A percentile compares a stretch with the other conserved stretches of the same genome.
These are phyloP conservation scores for Oxyura jamaicensis DNA, from an alignment of 2,113 vertebrate species.

Conservation along the genomic window DNA sequence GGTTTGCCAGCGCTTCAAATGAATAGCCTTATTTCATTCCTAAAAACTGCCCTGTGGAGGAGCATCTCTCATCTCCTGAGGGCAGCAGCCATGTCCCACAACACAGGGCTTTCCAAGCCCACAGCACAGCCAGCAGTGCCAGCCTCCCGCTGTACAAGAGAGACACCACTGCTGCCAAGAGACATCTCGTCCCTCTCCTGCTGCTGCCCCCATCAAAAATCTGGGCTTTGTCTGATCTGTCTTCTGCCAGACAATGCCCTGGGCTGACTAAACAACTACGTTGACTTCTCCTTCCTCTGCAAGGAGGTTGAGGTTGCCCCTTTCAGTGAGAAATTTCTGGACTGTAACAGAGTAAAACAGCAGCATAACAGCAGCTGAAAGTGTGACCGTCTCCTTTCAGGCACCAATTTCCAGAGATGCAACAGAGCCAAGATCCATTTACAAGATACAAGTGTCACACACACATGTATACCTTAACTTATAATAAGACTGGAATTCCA, in stretches of 20 bases:
- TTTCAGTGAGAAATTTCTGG: neutral
- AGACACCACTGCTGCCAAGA: neutral
- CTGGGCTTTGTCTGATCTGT: neutral
- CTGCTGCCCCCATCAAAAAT: neutral
- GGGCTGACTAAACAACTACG: neutral
- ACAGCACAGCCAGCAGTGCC: neutral
- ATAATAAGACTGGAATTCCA: neutral
- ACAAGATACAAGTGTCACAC: neutral
- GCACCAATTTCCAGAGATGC: neutral
- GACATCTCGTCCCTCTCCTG: neutral
- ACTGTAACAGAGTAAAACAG: neutral
- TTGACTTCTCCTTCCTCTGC: neutral
- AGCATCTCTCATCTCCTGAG: neutral
- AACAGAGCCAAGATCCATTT: neutral
- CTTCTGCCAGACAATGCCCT: neutral
- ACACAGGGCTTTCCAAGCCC: neutral
- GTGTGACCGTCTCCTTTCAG: neutral
- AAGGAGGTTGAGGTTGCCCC: no score
- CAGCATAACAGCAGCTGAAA: neutral
- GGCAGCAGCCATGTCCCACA: neutral
- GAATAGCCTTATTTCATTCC: neutral
- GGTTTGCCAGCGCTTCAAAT: neutral
- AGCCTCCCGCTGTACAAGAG: neutral
- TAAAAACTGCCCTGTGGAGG: neutral
- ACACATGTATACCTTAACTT: neutral